Evolutionary conservation across 2,797 vertebrate species (phyloP), one percentile per base, ranked within the genome.

Genomic region (Masticophis lateralis): DNA sequence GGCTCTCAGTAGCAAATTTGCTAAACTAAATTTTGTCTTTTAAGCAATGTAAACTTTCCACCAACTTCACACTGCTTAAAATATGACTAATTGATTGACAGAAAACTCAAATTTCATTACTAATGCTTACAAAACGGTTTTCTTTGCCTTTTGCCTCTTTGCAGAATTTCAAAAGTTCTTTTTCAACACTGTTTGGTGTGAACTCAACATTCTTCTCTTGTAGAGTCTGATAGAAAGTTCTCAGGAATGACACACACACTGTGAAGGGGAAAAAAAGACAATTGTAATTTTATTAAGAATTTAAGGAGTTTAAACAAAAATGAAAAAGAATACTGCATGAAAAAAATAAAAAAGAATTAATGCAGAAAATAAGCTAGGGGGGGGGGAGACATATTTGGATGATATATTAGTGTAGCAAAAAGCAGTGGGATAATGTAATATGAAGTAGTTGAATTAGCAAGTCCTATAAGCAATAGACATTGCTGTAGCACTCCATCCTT

Each of bases 121-220:
- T 37, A 56, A 86, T 94, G 63, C 99, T 98, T 97, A 99, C 99
- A 96, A 99, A 98, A 91, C 99, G 98, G 95, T 99, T 99, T 93
- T 99, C 99, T 97, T 99, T 99, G 94, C 99, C 98, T 97, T 98
- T 99, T 74, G 98, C 98, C 7, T 99, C 98, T 91, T 97, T 98
- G 98, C 99, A 99, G 95, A 95, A 97, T 95, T 98, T 98, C 1
- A 97, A 14, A 20, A 99, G 96, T 93, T 98, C 98, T 94, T 97
- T 98, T 97, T 99, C 99, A 87, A 99, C 98, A 95, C 97, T 97
- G 3, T 96, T 97, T 59, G 97, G 98, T 95, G 97, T 98, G 95
- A 99, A 99, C 1, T 98, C 98, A 11, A 98, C 94, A 0, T 98
- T 51, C 5, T 97, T 96, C 94, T 99, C 99, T 94, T 98, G 98